A percentile compares a stretch with the other conserved stretches of the same genome.
Conservation (phyloP, 2,888 invertebrate species). For the Patella caerulea region DNA sequence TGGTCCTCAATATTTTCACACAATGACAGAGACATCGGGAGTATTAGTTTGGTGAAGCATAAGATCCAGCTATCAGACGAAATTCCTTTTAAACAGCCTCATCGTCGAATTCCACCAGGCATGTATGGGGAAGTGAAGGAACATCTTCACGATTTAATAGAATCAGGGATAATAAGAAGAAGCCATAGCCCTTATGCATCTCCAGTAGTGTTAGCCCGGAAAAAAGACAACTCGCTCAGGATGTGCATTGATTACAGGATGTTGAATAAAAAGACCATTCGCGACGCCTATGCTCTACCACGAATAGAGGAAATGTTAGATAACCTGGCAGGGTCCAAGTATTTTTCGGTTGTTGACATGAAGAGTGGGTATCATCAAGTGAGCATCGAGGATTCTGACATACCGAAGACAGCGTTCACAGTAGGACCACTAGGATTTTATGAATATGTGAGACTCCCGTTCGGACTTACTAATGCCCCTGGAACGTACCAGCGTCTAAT, state of each 20-base stretch:
- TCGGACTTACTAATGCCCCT: neutral
- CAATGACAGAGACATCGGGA: neutral
- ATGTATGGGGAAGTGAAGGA: neutral
- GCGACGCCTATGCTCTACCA: neutral
- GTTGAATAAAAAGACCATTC: neutral
- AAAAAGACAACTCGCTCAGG: neutral
- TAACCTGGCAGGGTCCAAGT: neutral
- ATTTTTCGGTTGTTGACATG: neutral
- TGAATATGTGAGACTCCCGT: neutral
- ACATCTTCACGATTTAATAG: neutral
- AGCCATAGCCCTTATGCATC: neutral
- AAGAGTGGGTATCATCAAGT: neutral
- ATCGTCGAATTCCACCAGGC: neutral
- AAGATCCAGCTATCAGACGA: slow-evolving; percentile 3
- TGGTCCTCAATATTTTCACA: neutral
- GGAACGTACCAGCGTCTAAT: neutral
- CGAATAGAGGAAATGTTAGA: neutral
- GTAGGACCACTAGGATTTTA: neutral
- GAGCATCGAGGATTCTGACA: neutral
- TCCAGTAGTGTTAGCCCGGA: neutral
- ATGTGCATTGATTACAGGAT: neutral
- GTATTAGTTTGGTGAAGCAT: neutral
- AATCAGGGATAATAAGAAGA: neutral
- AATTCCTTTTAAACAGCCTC: slow-evolving; percentile 12
- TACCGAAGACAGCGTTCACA: neutral